Evolutionary conservation across 2,113 vertebrate genomes (phyloP).

Genomic region (Orcinus orca): DNA sequence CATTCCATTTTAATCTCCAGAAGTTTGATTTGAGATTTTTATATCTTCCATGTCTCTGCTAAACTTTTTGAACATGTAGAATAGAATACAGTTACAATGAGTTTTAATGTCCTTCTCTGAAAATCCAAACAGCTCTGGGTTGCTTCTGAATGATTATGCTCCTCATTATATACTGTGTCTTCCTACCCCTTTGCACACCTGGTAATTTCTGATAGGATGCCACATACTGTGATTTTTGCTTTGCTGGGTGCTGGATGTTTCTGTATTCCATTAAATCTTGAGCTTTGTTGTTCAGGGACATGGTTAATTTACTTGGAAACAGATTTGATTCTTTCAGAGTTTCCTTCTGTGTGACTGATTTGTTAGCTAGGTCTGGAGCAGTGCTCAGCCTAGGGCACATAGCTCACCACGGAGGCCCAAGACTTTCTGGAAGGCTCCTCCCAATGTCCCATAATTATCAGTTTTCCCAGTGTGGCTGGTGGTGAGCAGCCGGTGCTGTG

Average conservation of each 20-base stretch:
- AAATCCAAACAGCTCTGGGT: not conserved
- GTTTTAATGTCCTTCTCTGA: not conserved
- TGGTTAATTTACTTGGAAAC: not conserved
- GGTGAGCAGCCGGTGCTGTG: not conserved
- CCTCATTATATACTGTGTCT: not conserved
- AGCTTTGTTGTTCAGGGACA: not conserved
- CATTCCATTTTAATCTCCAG: conserved; percentile 22
- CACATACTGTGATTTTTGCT: not conserved
- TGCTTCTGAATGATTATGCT: not conserved
- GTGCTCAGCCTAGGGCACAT: not conserved
- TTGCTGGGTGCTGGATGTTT: not conserved
- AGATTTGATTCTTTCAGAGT: not conserved
- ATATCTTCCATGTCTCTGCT: not conserved
- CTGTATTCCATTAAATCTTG: not conserved
- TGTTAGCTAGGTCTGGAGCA: not conserved
- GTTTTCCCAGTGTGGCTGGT: not conserved
- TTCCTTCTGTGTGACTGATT: not conserved
- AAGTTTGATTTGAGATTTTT: not conserved
- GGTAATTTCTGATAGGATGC: not conserved
- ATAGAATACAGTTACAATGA: not conserved
- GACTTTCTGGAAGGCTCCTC: not conserved
- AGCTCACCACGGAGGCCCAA: not conserved
- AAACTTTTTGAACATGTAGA: not conserved
- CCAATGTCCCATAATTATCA: not conserved
- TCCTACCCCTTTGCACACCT: not conserved